Conservation (phyloP, 2,888 invertebrate genomes). For the Pristionchus maxplancki region DNA sequence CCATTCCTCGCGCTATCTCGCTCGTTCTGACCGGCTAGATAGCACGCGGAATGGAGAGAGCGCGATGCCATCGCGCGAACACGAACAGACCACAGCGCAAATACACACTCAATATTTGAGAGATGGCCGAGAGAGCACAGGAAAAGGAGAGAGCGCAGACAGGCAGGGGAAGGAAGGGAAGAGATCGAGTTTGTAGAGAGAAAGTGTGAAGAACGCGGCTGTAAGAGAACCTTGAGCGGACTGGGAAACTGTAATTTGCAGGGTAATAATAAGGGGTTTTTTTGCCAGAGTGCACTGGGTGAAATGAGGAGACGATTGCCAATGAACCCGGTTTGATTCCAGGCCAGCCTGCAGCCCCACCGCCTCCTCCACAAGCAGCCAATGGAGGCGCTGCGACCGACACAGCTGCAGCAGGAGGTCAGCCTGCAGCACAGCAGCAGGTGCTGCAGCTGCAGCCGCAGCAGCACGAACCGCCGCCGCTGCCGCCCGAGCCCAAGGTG, state of each 20-base stretch:
- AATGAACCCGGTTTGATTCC: not conserved
- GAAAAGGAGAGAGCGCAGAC: not conserved
- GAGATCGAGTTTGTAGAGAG: not conserved
- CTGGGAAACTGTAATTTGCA: too few species aligned
- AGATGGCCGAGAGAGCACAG: not conserved
- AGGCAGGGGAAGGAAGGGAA: not conserved
- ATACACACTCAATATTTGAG: constrained; percentile 4
- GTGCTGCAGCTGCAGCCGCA: not conserved
- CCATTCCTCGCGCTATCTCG: too few species aligned
- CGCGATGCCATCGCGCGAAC: not conserved
- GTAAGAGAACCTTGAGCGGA: not conserved
- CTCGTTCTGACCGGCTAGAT: too few species aligned
- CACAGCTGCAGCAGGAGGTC: too few species aligned
- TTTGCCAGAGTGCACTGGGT: too few species aligned
- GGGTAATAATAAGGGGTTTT: too few species aligned
- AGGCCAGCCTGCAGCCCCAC: not conserved
- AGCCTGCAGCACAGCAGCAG: not conserved
- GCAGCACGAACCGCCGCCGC: constrained; percentile 21
- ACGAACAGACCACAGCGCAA: constrained; percentile 22
- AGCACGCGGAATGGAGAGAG: not conserved
- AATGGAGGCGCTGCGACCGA: not conserved
- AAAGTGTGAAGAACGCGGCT: not conserved
- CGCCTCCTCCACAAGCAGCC: not conserved
- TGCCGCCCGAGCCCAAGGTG: constrained; percentile 39
- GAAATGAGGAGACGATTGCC: too few species aligned